Conservation (phyloP, 2,888 invertebrate genomes). For the Meta bourneti region DNA sequence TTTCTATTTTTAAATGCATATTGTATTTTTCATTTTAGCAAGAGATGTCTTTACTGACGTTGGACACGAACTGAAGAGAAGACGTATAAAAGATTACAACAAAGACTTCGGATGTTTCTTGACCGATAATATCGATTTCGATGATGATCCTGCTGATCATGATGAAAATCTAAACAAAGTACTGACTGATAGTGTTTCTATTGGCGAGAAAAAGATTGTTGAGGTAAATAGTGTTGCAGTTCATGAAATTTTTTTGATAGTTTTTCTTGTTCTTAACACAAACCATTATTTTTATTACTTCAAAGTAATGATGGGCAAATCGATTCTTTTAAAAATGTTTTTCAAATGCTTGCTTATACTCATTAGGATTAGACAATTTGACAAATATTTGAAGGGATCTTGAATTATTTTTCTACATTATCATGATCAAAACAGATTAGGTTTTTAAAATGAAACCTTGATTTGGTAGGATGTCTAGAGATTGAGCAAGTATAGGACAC, state of each 20-base stretch:
- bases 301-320: background rate
- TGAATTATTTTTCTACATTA: too few species aligned
- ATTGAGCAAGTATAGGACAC: too few species aligned
- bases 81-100: conserved; percentile 85
- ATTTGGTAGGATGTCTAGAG: too few species aligned
- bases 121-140: conserved; percentile 81
- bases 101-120: conserved; percentile 82
- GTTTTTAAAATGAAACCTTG: too few species aligned
- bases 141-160: conserved; percentile 84
- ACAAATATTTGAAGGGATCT: too few species aligned
- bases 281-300: conserved; percentile 41
- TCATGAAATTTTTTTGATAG: background rate
- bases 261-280: background rate
- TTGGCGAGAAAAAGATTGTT: conserved; percentile 79
- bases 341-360: too few species aligned
- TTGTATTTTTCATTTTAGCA: conserved; percentile 81
- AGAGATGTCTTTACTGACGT: conserved; percentile 86
- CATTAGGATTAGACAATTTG: too few species aligned
- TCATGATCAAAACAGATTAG: too few species aligned
- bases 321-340: background rate
- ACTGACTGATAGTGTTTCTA: conserved; percentile 84
- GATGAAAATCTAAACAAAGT: conserved; percentile 83
- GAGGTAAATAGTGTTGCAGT: conserved; percentile 34
- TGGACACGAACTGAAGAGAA: conserved; percentile 85
- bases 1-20: background rate